These are phyloP conservation scores for Protosalanx chinensis DNA, from an alignment of 2,797 vertebrate genomes.

Conservation along the genomic window DNA sequence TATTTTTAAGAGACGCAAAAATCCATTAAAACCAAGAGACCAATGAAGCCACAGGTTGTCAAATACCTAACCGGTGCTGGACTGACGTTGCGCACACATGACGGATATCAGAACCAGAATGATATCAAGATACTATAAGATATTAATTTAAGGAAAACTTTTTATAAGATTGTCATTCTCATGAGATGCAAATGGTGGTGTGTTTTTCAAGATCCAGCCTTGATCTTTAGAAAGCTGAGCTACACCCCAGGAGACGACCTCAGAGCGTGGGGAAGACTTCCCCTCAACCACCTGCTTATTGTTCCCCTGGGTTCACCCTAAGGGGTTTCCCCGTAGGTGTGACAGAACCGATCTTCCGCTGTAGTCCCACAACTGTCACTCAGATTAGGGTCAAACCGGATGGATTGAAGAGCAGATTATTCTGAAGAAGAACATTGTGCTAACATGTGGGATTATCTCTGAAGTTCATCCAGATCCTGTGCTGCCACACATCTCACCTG, in stretches of 20 bases:
- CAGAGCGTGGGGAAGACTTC: not conserved
- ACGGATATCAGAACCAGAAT: no score
- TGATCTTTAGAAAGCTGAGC: not conserved
- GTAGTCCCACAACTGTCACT: constrained; percentile 9
- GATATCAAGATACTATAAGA: no score
- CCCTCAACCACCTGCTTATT: constrained; percentile 1
- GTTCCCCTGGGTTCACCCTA: not conserved
- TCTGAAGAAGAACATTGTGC: not conserved
- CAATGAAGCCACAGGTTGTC: constrained; percentile 7
- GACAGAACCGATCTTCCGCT: no score
- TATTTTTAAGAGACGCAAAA: not conserved
- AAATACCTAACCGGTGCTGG: not conserved
- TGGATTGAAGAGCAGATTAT: not conserved
- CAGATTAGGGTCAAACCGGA: constrained; percentile 6
- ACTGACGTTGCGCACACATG: not conserved
- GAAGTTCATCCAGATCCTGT: not conserved
- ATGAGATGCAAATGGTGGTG: not conserved
- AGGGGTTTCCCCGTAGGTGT: no score
- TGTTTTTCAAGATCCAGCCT: not conserved
- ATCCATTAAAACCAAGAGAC: constrained; percentile 9
- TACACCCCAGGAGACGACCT: not conserved
- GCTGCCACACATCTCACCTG: not conserved
- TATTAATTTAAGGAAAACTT: no score
- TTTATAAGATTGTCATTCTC: no score
- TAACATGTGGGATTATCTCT: not conserved